Evolutionary conservation across 2,888 invertebrate species (phyloP).

Genomic region (Meganola albula): DNA sequence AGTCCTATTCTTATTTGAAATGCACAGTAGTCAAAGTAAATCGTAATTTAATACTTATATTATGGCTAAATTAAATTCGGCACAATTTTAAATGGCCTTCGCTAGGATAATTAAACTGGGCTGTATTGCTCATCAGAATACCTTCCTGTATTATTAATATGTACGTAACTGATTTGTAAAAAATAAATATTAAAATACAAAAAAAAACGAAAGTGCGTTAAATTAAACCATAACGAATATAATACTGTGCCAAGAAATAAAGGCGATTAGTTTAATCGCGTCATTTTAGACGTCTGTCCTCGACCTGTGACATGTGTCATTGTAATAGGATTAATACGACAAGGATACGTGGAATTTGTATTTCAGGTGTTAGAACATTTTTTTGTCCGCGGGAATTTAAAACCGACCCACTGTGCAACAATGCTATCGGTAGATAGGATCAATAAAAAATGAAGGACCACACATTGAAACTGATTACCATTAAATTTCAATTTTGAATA

Average conservation of each 20-base stretch:
- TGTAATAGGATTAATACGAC: constrained; percentile 60
- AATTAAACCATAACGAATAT: no score
- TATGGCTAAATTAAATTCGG: no score
- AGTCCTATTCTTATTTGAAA: no score
- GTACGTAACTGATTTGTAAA: no score
- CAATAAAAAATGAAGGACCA: constrained; percentile 42
- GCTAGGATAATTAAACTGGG: no score
- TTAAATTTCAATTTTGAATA: constrained; percentile 5
- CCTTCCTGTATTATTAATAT: no score
- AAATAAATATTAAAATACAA: no score
- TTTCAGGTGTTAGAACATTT: constrained; percentile 31
- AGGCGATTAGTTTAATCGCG: constrained; percentile 35
- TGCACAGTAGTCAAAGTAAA: no score
- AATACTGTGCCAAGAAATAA: constrained; percentile 27
- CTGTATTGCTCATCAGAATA: no score
- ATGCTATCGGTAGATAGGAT: constrained; percentile 37
- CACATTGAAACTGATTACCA: constrained; percentile 26
- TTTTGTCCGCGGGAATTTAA: constrained; percentile 32
- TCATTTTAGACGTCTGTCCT: constrained; percentile 29
- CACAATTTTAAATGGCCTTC: no score
- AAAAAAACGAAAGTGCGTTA: no score
- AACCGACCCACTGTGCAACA: constrained; percentile 33
- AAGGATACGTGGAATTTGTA: constrained; percentile 35
- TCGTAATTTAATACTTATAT: no score
- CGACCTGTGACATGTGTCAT: constrained; percentile 44